phyloP scores from a whole-genome alignment of 2,113 vertebrate genomes.

The Microtus pennsylvanicus region DNA sequence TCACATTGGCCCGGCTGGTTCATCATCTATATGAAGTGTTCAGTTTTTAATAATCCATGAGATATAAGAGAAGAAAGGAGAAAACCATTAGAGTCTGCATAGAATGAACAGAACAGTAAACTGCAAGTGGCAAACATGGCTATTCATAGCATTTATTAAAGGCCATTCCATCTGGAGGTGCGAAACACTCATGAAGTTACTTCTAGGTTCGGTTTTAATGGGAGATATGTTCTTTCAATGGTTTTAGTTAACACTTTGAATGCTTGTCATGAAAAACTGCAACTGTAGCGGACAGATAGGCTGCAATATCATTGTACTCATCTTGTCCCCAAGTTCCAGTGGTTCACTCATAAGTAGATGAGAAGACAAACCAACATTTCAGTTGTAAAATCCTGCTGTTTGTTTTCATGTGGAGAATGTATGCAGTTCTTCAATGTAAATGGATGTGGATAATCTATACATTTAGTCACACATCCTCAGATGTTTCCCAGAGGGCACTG shows the following conservation, averaged over 20 bases:
- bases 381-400: constrained; percentile 94
- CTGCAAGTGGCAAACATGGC: constrained; percentile 78
- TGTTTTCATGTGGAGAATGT: constrained; percentile 85
- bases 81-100: constrained; percentile 72
- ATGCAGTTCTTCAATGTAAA: constrained; percentile 47
- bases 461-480: constrained; percentile 63
- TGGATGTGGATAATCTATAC: constrained; percentile 37
- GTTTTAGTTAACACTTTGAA: constrained; percentile 90
- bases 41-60: constrained; percentile 63
- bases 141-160: constrained; percentile 84
- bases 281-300: constrained; percentile 92
- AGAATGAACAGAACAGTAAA: rapidly evolving
- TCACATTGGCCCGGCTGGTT: constrained; percentile 98
- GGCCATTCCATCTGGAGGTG: constrained; percentile 88
- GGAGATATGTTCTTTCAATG: constrained; percentile 89
- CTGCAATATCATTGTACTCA: constrained; percentile 85
- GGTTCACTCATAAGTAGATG: constrained; percentile 91
- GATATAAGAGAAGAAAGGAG: constrained; percentile 82
- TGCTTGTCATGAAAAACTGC: constrained; percentile 92
- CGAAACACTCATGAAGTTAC: constrained; percentile 88
- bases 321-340: constrained; percentile 93
- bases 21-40: constrained; percentile 91
- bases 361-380: constrained; percentile 91
- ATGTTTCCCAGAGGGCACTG: neutral
- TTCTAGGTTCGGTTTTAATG: constrained; percentile 87